These are phyloP conservation scores for Eretmochelys imbricata DNA, from an alignment of 2,113 vertebrate genomes.

Conservation along the genomic window DNA sequence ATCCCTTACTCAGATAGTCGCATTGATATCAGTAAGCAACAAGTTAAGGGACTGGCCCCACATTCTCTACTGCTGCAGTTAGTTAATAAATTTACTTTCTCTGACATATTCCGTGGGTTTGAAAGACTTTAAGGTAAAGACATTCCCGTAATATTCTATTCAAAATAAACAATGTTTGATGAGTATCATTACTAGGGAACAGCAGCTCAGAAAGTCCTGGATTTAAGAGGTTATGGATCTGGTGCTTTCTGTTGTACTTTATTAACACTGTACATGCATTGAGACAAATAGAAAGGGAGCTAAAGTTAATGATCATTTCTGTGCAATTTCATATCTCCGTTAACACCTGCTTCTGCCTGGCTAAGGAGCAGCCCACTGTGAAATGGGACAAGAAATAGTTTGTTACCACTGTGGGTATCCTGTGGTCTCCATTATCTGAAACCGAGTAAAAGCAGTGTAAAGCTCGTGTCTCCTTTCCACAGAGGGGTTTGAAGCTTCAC, in stretches of 20 bases:
- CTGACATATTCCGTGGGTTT: neutral
- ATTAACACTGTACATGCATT: too few species aligned
- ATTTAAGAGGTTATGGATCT: too few species aligned
- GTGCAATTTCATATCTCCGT: neutral
- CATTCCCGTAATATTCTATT: neutral
- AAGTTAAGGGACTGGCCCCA: neutral
- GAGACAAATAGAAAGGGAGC: too few species aligned
- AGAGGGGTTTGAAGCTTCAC: neutral
- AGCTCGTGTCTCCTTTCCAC: neutral
- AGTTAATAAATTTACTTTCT: accelerated
- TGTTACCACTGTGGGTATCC: neutral
- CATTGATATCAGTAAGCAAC: neutral
- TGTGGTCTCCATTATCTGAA: neutral
- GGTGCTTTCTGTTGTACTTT: neutral
- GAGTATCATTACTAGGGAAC: neutral
- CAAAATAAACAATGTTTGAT: accelerated
- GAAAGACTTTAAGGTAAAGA: neutral
- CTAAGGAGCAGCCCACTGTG: neutral
- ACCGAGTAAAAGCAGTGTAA: too few species aligned
- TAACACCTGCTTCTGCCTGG: neutral
- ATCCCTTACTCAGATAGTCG: neutral
- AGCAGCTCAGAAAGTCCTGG: neutral
- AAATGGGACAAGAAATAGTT: neutral
- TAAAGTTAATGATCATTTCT: too few species aligned
- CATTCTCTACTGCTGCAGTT: accelerated